Base-by-base conservation (phyloP, 2,797 vertebrate genomes). In the Tolypeutes matacus region DNA sequence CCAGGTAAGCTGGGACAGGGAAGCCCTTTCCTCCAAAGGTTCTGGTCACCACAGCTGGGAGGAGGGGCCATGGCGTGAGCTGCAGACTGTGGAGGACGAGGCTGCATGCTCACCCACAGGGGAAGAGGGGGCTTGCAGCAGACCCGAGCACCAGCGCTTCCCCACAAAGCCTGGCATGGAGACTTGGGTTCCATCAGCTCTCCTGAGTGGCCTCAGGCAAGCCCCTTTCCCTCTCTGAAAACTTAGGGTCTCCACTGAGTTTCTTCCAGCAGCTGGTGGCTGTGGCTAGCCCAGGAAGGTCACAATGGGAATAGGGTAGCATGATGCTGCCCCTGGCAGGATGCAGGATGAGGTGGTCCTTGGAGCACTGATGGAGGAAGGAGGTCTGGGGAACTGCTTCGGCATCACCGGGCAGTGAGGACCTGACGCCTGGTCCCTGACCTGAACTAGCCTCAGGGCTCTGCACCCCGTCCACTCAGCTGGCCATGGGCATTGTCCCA, bases 401-500 rank as follows among this genome's bases (percentile, higher is more conserved):
- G 46, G 31, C 9, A 0, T 80, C 46, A 15, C 70, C 27, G 7
- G 46, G 36, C 18, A 7, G 34, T 49, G 21, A 85, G 18, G 25
- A 34, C 65, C 42, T 29, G 14, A 29, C 25, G 8, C 5, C 8
- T 25, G 3, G 14, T 14, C 23, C 23, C 39, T 12, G 70, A 9
- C 23, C 31, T 21, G 78, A 81, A 49, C 15, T 86, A 62, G 56
- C 27, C 69, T 29, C 42, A 39, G 77, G 31, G 23, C 21, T 23
- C 7, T 25, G 64, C 5, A 3, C 34, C 42, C 42, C 14, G 15
- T 29, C 64, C 0, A 8, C 34, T 18, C 2, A 53, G 72, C 34
- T 3, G 42, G 21, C 31, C 2, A 0, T 56, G 25, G 11, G 3
- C 10, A 13, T 27, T 2, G 0, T 65, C 76, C 25, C 18, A 4